These are phyloP conservation scores for Aplochiton taeniatus DNA, from an alignment of 2,797 vertebrate genomes.

Conservation along the genomic window DNA sequence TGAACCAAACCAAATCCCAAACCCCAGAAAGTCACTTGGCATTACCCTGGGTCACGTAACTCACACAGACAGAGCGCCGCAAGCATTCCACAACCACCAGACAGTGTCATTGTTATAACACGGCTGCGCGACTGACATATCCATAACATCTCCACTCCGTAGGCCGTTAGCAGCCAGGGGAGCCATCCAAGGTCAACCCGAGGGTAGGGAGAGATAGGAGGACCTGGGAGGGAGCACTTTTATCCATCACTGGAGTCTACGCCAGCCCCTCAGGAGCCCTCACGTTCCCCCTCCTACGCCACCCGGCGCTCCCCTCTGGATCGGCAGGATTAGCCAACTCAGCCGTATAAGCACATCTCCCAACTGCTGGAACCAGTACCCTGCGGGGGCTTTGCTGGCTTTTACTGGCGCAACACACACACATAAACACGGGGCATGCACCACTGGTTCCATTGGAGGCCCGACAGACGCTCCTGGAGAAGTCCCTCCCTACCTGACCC, in stretches of 20 bases:
- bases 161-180: slow-evolving; percentile 41
- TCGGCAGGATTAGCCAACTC: slow-evolving; percentile 72
- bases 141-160: slow-evolving; percentile 37
- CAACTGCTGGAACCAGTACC: slow-evolving; percentile 53
- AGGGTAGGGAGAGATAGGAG: slow-evolving; percentile 58
- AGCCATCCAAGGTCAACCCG: slow-evolving; percentile 70
- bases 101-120: neutral
- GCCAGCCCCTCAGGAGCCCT: slow-evolving; percentile 12
- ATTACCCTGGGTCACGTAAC: slow-evolving; percentile 41
- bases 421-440: slow-evolving; percentile 34
- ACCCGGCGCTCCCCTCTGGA: slow-evolving; percentile 58
- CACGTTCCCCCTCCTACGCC: slow-evolving; percentile 23
- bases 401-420: slow-evolving; percentile 54
- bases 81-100: neutral
- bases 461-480: slow-evolving; percentile 52
- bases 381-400: slow-evolving; percentile 50
- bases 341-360: slow-evolving; percentile 71
- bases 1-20: slow-evolving; percentile 41
- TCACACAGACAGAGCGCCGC: slow-evolving; percentile 3
- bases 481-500: slow-evolving; percentile 29
- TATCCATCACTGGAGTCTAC: slow-evolving; percentile 65
- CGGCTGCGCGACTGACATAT: slow-evolving; percentile 29
- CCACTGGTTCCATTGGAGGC: slow-evolving; percentile 54
- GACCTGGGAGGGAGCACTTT: slow-evolving; percentile 60
- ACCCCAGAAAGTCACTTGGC: slow-evolving; percentile 45